phyloP scores from a whole-genome alignment of 2,888 invertebrate species.

The Euphydryas editha region DNA sequence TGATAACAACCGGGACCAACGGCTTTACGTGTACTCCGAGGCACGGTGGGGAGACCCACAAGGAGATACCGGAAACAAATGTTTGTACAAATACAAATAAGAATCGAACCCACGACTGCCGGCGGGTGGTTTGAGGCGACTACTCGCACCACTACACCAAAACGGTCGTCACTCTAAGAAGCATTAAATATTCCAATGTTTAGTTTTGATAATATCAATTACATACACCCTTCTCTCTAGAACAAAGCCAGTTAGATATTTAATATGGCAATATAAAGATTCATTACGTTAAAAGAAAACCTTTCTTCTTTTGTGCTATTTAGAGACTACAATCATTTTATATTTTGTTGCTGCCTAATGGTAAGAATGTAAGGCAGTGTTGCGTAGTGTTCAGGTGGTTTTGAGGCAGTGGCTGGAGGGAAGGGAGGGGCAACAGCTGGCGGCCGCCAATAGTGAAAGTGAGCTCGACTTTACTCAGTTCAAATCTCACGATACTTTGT shows the following conservation, averaged over 20 bases:
- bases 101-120: no score
- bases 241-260: background rate
- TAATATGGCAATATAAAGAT: background rate
- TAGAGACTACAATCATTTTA: background rate
- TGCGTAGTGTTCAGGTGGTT: constrained; percentile 61
- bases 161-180: no score
- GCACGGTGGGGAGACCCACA: no score
- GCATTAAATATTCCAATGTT: no score
- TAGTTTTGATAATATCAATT: no score
- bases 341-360: constrained; percentile 24
- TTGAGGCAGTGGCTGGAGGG: constrained; percentile 43
- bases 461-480: constrained; percentile 51
- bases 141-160: no score
- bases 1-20: no score
- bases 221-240: no score
- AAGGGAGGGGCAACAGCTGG: constrained; percentile 66
- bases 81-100: no score
- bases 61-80: no score
- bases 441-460: constrained; percentile 82
- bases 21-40: no score
- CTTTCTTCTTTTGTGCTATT: background rate
- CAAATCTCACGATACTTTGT: constrained; percentile 23
- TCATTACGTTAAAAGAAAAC: background rate
- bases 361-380: constrained; percentile 69
- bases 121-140: no score